A percentile compares a stretch with the other conserved stretches of the same genome.
Evolutionary conservation across 2,113 vertebrate genomes (phyloP).

Genomic region (Bubo blakistoni): DNA sequence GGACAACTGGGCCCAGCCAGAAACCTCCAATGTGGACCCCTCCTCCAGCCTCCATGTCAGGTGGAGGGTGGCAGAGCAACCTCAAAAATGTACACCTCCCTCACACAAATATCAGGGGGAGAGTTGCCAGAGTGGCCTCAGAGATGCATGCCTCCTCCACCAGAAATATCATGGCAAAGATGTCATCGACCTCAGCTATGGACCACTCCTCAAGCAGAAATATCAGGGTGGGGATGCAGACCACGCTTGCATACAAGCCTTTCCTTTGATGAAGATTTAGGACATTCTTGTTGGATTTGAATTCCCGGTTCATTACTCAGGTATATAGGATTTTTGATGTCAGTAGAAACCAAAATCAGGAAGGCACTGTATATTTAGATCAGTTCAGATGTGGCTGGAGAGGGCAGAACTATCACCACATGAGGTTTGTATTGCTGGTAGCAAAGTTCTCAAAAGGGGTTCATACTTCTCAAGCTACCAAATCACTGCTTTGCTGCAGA

Average conservation of each 20-base stretch:
- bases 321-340: background rate
- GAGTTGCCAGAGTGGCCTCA: background rate
- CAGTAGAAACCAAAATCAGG: background rate
- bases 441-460: background rate
- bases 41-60: background rate
- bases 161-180: background rate
- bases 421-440: background rate
- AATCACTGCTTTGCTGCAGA: background rate
- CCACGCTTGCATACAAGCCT: background rate
- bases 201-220: background rate
- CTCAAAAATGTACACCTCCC: constrained; percentile 32
- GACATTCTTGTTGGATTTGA: background rate
- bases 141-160: background rate
- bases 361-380: background rate
- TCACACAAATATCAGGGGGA: background rate
- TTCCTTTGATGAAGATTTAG: background rate
- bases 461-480: background rate
- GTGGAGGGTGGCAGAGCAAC: background rate
- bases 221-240: background rate
- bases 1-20: background rate
- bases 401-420: background rate
- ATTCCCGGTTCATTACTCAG: background rate
- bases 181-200: background rate
- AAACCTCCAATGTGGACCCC: background rate
- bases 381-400: background rate